phyloP scores from a whole-genome alignment of 2,797 vertebrate genomes.

The Pachyuromys duprasi region DNA sequence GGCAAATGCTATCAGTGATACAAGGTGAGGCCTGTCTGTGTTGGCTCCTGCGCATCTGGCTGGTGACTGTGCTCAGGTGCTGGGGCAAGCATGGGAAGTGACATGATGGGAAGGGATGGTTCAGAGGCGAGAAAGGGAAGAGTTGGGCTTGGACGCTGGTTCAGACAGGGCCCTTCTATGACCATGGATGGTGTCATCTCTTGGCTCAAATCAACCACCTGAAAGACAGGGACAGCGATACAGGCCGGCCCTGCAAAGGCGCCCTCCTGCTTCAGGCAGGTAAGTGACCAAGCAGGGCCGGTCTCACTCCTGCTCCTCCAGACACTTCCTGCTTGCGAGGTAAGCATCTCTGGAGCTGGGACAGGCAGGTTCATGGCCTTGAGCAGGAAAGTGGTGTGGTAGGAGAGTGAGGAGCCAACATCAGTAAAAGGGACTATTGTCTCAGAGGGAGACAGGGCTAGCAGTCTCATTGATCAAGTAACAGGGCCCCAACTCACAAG shows the following conservation, averaged over 20 bases:
- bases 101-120: background rate
- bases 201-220: background rate
- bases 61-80: background rate
- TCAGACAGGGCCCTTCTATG: background rate
- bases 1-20: background rate
- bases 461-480: background rate
- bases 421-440: too few species aligned
- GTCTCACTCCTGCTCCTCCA: too few species aligned
- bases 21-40: too few species aligned
- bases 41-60: background rate
- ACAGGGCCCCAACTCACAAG: too few species aligned
- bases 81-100: background rate
- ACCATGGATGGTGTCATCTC: too few species aligned
- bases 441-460: background rate
- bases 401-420: too few species aligned
- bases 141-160: background rate
- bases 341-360: too few species aligned
- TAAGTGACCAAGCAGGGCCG: background rate
- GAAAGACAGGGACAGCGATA: rapidly evolving
- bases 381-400: too few species aligned
- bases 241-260: rapidly evolving
- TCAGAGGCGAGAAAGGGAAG: background rate
- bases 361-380: background rate
- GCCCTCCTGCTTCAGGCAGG: background rate
- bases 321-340: background rate